These are phyloP conservation scores for Zaprionus tsacasi DNA, from an alignment of 1,140 invertebrate species.

Conservation along the genomic window DNA sequence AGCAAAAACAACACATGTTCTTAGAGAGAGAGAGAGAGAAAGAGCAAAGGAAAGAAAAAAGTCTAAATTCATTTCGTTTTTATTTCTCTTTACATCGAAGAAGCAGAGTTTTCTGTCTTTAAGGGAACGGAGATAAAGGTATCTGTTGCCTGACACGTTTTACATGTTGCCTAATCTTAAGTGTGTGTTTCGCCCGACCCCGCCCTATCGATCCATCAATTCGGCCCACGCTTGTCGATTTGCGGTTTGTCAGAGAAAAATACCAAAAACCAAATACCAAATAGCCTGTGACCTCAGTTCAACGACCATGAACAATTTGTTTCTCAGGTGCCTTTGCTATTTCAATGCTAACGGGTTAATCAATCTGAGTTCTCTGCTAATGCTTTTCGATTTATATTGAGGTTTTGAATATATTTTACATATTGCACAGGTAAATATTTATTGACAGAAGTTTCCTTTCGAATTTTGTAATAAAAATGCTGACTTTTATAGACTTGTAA, in stretches of 20 bases:
- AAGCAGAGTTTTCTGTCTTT: neutral
- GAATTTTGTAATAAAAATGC: too few relatives aligned
- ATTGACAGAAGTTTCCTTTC: neutral
- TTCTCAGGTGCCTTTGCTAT: constrained; percentile 4
- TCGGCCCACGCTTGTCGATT: constrained; percentile 44
- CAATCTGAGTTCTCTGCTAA: constrained; percentile 21
- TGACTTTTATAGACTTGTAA: too few relatives aligned
- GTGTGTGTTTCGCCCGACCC: neutral
- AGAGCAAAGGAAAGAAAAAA: constrained; percentile 3
- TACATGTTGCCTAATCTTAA: constrained; percentile 28
- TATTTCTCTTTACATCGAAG: neutral
- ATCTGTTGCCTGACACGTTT: constrained; percentile 35
- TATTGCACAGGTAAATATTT: neutral
- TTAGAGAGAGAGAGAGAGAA: neutral
- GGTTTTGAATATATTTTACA: neutral
- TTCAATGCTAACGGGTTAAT: constrained; percentile 23
- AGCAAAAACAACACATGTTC: constrained; percentile 17
- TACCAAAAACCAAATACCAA: constrained; percentile 14
- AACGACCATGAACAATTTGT: neutral
- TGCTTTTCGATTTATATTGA: constrained; percentile 15
- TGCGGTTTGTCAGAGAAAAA: constrained; percentile 27
- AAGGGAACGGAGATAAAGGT: neutral
- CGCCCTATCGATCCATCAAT: constrained; percentile 32
- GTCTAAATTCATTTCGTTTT: constrained; percentile 15
- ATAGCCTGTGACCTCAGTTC: constrained; percentile 7